Base-by-base conservation (phyloP, 2,888 invertebrate genomes). In the Colostygia pectinataria region DNA sequence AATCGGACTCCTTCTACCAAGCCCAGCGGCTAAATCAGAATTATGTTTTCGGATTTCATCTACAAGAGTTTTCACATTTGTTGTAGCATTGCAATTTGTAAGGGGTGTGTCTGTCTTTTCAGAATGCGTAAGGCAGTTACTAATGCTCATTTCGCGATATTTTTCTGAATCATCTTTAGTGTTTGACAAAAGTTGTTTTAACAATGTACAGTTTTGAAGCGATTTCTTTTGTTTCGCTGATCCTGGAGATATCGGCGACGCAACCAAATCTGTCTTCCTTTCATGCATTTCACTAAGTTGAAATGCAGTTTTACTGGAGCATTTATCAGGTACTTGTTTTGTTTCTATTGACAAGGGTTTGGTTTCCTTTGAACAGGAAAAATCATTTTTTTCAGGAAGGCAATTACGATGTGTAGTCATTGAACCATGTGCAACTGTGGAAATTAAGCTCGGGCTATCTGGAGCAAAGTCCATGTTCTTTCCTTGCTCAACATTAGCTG, bases 161-260 rank as follows among this genome's bases (percentile, higher is more conserved):
- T 73, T 78, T 55, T 71, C 71, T 43, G 73, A 53, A 51, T 68
- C 73, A 55, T 81, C 80, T 66, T 77, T 80, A 51, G 77, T 80
- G 55, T 74, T 80, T 74, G 88, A 86, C 57, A 90, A 67, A 38
- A 90, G 74, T 61, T 85, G 83, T 63, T 90, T 90, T 39, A 90
- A 64, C 46, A 90, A 69, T 43, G 85, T 87, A 69, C 86, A 89
- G 57, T 86, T 88, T 66, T 85, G 81, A 51, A 78, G 68, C 46
- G 77, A 61, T 74, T 49, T 54, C 54, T 46, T 64, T 47, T 54
- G 68, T 34, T 62, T 66, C 56, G 48, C 55, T 58, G 36, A 53
- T 47, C 57, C 56, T 61, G 40, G 63, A 58, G 43, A 54, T 38
- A 52, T 12, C 6, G 28, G 46, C 18, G 46, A 47, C 2, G 27